Evolutionary conservation across 2,797 vertebrate genomes (phyloP).

Genomic region (Trachops cirrhosus): DNA sequence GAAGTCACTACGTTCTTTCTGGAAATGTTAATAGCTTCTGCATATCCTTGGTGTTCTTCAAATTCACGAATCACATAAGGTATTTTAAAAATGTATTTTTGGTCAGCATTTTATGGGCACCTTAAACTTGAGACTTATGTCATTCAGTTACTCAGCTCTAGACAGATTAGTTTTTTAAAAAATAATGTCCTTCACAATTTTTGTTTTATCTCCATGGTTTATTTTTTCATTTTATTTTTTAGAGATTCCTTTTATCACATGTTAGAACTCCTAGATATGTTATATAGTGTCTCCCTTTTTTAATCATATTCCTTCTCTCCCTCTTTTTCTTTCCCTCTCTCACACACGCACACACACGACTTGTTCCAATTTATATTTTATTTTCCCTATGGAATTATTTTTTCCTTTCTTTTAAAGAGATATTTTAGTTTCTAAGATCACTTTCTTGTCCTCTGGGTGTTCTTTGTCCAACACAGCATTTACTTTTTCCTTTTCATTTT

Average conservation of each 20-base stretch:
- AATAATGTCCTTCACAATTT: neutral
- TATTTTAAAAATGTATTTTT: neutral
- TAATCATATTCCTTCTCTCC: neutral
- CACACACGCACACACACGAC: neutral
- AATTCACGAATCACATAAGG: neutral
- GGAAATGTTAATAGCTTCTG: neutral
- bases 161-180: neutral
- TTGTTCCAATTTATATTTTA: neutral
- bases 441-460: neutral
- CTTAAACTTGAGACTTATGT: neutral
- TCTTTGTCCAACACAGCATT: neutral
- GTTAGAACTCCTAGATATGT: neutral
- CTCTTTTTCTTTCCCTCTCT: neutral
- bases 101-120: neutral
- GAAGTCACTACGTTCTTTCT: neutral
- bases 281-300: neutral
- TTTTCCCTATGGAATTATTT: neutral
- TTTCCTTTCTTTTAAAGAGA: neutral
- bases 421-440: neutral
- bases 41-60: neutral
- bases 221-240: neutral
- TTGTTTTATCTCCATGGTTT: neutral
- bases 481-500: neutral
- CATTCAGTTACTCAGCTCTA: neutral
- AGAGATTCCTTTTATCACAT: slow-evolving; percentile 11